phyloP scores from a whole-genome alignment of 2,797 vertebrate species.

The Smutsia gigantea region DNA sequence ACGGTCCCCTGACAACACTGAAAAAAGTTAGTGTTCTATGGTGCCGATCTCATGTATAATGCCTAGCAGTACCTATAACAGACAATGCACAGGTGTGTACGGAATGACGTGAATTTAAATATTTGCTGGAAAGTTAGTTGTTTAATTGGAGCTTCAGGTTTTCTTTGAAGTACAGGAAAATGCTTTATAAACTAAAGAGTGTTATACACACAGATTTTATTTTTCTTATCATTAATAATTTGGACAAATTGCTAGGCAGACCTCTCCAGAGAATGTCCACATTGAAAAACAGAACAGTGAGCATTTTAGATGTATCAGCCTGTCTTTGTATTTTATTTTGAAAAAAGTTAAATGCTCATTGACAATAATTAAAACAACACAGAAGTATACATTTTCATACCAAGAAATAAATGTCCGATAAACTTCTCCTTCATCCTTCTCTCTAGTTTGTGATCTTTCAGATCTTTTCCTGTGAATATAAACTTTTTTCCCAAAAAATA shows the following conservation, averaged over 20 bases:
- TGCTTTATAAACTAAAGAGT: background rate
- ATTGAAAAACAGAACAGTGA: background rate
- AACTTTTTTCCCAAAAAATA: background rate
- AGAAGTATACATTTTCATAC: background rate
- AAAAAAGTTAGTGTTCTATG: background rate
- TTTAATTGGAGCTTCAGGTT: background rate
- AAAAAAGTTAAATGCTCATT: background rate
- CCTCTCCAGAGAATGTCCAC: background rate
- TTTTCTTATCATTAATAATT: background rate
- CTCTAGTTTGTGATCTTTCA: background rate
- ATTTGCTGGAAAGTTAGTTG: background rate
- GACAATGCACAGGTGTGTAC: too few relatives aligned
- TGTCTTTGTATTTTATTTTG: background rate
- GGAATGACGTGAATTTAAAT: background rate
- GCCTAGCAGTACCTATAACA: background rate
- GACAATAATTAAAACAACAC: background rate
- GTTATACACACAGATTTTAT: background rate
- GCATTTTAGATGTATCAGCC: background rate
- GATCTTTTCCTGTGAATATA: background rate
- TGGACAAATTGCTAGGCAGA: background rate
- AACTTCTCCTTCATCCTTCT: background rate
- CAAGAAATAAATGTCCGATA: background rate
- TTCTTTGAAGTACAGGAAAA: background rate
- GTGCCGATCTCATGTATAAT: too few relatives aligned
- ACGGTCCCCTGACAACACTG: too few relatives aligned